Conservation (phyloP, 2,113 vertebrate species). For the Microcebus ravelobensis region DNA sequence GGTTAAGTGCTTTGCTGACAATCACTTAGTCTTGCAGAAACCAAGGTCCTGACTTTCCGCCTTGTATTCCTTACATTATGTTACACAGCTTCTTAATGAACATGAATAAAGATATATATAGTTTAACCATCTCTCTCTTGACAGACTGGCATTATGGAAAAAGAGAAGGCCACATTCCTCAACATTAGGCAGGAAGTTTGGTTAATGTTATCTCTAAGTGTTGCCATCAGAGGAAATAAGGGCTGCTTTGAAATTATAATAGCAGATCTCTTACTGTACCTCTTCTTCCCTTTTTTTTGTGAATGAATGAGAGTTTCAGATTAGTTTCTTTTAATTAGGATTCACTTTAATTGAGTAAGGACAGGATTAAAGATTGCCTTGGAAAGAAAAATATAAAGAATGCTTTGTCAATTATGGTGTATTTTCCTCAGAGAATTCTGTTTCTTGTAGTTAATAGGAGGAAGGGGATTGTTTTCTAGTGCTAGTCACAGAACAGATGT, state of each 20-base stretch:
- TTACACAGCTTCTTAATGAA: slow-evolving; percentile 7
- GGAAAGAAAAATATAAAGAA: neutral
- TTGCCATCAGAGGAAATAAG: neutral
- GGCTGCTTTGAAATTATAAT: slow-evolving; percentile 34
- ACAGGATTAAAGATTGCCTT: slow-evolving; percentile 69
- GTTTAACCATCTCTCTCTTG: neutral
- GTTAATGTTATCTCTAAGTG: slow-evolving; percentile 41
- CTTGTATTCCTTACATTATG: neutral
- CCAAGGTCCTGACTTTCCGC: neutral
- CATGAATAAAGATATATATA: neutral
- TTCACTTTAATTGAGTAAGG: slow-evolving; percentile 60
- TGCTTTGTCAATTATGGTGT: slow-evolving; percentile 6
- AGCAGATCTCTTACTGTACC: neutral
- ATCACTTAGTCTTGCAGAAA: slow-evolving; percentile 35
- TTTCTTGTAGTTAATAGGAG: slow-evolving; percentile 43
- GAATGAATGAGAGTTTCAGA: slow-evolving; percentile 44
- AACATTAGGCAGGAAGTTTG: neutral
- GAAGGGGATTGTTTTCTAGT: slow-evolving; percentile 67
- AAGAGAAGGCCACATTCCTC: neutral
- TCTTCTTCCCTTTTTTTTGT: neutral
- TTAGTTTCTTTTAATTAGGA: slow-evolving; percentile 60
- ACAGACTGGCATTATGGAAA: neutral
- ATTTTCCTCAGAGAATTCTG: slow-evolving; percentile 63
- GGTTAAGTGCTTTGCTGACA: slow-evolving; percentile 58
- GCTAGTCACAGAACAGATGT: slow-evolving; percentile 81